Evolutionary conservation across 2,113 vertebrate species (phyloP).

Genomic region (Salvelinus alpinus): DNA sequence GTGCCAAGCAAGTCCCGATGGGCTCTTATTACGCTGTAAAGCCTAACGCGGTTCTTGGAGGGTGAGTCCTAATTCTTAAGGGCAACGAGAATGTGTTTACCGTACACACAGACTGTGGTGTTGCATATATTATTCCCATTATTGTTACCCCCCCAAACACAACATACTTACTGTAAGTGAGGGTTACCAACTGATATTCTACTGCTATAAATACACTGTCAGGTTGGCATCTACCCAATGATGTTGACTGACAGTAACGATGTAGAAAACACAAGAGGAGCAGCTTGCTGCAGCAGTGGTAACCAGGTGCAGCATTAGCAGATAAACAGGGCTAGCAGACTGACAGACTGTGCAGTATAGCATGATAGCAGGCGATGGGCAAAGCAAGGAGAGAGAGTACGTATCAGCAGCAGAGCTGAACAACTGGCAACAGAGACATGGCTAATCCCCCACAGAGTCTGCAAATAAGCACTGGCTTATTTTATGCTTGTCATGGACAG

Average conservation of each 20-base stretch:
- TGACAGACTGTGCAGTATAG: neutral
- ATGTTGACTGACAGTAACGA: conserved; percentile 11
- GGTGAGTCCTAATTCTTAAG: conserved; percentile 70
- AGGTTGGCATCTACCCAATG: conserved; percentile 30
- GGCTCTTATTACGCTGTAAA: conserved; percentile 72
- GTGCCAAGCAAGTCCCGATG: conserved; percentile 72
- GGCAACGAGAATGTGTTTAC: neutral
- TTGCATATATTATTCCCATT: neutral
- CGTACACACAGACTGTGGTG: neutral
- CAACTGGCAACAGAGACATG: conserved; percentile 69
- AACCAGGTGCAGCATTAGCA: conserved; percentile 27
- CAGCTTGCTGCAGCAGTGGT: neutral
- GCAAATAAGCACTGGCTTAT: conserved; percentile 48
- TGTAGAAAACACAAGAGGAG: conserved; percentile 46
- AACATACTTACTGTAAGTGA: neutral
- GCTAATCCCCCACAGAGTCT: conserved; percentile 68
- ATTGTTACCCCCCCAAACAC: neutral
- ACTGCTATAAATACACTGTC: conserved; percentile 19
- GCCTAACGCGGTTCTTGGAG: conserved; percentile 78
- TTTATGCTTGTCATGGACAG: conserved; percentile 61
- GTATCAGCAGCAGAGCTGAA: conserved; percentile 43
- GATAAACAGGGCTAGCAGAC: conserved; percentile 20
- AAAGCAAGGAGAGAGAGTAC: conserved; percentile 6
- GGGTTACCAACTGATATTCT: conserved; percentile 26
- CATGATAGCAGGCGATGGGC: neutral